Base-by-base conservation (phyloP, 2,888 invertebrate species). In the Cephonodes hylas region DNA sequence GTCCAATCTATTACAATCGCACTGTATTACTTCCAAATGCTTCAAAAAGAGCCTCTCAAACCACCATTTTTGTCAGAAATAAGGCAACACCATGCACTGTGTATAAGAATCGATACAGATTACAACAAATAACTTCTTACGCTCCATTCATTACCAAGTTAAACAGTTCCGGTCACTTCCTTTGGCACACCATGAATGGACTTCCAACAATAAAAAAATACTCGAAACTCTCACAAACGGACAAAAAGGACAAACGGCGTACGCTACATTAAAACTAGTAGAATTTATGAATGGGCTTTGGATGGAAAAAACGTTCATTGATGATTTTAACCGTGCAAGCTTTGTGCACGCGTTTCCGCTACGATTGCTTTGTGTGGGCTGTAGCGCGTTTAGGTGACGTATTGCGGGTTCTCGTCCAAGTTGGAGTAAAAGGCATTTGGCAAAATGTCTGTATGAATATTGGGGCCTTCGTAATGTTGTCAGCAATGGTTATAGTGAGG, bases 191-290 rank as follows among this genome's bases (percentile, higher is more conserved):
- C 45, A 45, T 44, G 20, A 44, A 44, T 44, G 44, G 44, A 44
- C 44, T n/a, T 44, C 27, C 7, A 15, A 53, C 27, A 46, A 23
- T 23, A 46, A 46, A 46, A 42, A 46, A 46, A 46, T 46, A 46
- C 25, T 48, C 25, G 20, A 64, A 64, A 64, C 62, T 62, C n/a
- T n/a, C 57, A 62, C 44, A 44, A 44, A 48, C 27, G 31, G 53
- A 46, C 61, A 74, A 76, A 72, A 56, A 59, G 66, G 63, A 67
- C 69, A 73, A 72, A 72, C 69, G 68, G 66, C 73, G 77, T 69
- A 76, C 75, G 78, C 72, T 75, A 75, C 77, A 77, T 77, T 76
- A 73, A 73, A 75, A 70, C 57, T 71, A 75, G 72, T 74, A 69
- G 70, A 27, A 10, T 44, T 38, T 42, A n/a, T 63, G 77, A 77